A percentile compares a stretch with the other conserved stretches of the same genome.
Evolutionary conservation across 2,888 invertebrate genomes (phyloP).

Genomic region (Teleogryllus oceanicus): DNA sequence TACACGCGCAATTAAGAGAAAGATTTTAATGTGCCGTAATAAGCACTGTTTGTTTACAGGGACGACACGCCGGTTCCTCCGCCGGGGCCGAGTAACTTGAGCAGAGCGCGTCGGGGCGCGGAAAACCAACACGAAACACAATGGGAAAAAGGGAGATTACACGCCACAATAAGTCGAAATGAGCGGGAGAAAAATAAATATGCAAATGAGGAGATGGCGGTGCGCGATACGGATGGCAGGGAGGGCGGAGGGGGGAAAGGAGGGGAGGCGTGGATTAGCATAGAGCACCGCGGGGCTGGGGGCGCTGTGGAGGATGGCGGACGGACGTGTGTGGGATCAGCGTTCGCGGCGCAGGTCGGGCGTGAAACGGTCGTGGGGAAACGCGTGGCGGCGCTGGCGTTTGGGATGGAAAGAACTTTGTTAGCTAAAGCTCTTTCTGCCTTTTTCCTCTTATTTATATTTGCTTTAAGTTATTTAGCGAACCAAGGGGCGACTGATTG

Average conservation of each 20-base stretch:
- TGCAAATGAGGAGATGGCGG: neutral
- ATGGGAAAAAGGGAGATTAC: constrained; percentile 10
- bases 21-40: neutral
- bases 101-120: neutral
- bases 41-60: constrained; percentile 18
- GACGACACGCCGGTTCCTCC: neutral
- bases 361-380: neutral
- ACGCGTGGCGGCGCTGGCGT: too few relatives aligned
- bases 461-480: too few relatives aligned
- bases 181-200: neutral
- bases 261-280: neutral
- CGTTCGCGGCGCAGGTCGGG: neutral
- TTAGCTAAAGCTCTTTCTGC: too few relatives aligned
- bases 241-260: neutral
- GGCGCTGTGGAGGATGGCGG: neutral
- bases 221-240: neutral
- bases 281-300: neutral
- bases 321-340: too few relatives aligned
- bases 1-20: neutral
- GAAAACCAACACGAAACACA: constrained; percentile 18
- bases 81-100: neutral
- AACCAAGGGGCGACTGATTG: too few relatives aligned
- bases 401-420: too few relatives aligned
- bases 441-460: too few relatives aligned
- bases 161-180: constrained; percentile 18